A percentile compares a stretch with the other conserved stretches of the same genome.
These are phyloP conservation scores for Istiophorus platypterus DNA, from an alignment of 2,113 vertebrate genomes.

Conservation along the genomic window DNA sequence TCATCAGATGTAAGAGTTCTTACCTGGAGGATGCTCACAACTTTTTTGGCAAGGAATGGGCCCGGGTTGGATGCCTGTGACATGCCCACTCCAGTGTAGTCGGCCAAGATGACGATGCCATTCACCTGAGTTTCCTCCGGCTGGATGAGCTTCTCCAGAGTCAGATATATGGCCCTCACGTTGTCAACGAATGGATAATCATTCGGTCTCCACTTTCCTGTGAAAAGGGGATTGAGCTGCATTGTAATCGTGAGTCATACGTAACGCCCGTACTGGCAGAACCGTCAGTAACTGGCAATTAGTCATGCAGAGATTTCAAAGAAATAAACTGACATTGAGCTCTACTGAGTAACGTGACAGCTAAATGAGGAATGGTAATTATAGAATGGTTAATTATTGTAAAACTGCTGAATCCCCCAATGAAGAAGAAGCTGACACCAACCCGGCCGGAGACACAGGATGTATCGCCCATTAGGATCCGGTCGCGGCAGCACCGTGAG, in stretches of 20 bases:
- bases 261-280: background rate
- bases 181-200: constrained; percentile 97
- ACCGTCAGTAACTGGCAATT: background rate
- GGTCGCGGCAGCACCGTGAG: constrained; percentile 92
- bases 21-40: constrained; percentile 98
- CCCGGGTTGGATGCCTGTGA: constrained; percentile 98
- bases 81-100: constrained; percentile 97
- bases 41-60: constrained; percentile 98
- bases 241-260: background rate
- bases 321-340: background rate
- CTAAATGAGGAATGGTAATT: background rate
- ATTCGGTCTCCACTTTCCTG: constrained; percentile 96
- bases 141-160: constrained; percentile 97
- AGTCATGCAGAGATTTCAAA: background rate
- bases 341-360: background rate
- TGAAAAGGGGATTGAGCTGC: constrained; percentile 23
- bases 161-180: constrained; percentile 96
- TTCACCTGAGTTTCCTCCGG: constrained; percentile 98
- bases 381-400: background rate
- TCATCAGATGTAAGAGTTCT: constrained; percentile 1
- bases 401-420: background rate
- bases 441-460: constrained; percentile 96
- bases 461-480: constrained; percentile 91
- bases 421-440: background rate
- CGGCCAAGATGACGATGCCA: constrained; percentile 96